These are phyloP conservation scores for Axis porcinus DNA, from an alignment of 2,113 vertebrate genomes.

Conservation along the genomic window DNA sequence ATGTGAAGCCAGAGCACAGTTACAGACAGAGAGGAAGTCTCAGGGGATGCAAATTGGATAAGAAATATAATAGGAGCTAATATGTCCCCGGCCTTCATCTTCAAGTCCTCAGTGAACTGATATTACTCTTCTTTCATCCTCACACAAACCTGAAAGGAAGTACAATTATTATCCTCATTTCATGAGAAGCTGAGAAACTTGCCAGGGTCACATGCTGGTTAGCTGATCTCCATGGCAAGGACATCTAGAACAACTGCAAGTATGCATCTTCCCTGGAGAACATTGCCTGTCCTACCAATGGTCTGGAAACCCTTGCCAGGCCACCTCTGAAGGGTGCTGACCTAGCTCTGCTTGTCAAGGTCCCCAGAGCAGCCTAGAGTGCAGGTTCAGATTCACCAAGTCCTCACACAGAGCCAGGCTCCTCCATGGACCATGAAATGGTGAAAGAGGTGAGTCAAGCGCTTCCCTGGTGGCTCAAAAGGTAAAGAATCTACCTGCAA, in stretches of 20 bases:
- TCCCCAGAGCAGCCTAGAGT: not conserved
- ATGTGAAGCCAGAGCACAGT: not conserved
- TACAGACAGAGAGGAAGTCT: not conserved
- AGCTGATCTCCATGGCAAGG: not conserved
- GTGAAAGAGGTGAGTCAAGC: not conserved
- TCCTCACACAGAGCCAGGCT: not conserved
- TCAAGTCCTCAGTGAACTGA: not conserved
- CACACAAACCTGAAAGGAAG: not conserved
- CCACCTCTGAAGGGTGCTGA: not conserved
- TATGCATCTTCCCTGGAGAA: not conserved
- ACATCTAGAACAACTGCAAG: not conserved
- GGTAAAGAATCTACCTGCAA: not conserved
- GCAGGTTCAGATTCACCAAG: not conserved
- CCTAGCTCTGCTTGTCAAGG: not conserved
- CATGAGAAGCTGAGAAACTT: not conserved
- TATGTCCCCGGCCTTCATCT: not conserved
- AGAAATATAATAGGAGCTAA: not conserved
- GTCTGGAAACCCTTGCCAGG: not conserved
- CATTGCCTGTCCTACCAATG: not conserved
- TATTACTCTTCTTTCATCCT: not conserved
- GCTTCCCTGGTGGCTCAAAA: not conserved
- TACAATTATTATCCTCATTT: not conserved
- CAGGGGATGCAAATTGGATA: not conserved
- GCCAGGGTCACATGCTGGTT: not conserved
- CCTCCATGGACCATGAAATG: not conserved